Evolutionary conservation across 2,888 invertebrate genomes (phyloP).

Genomic region (Uloborus plumipes): DNA sequence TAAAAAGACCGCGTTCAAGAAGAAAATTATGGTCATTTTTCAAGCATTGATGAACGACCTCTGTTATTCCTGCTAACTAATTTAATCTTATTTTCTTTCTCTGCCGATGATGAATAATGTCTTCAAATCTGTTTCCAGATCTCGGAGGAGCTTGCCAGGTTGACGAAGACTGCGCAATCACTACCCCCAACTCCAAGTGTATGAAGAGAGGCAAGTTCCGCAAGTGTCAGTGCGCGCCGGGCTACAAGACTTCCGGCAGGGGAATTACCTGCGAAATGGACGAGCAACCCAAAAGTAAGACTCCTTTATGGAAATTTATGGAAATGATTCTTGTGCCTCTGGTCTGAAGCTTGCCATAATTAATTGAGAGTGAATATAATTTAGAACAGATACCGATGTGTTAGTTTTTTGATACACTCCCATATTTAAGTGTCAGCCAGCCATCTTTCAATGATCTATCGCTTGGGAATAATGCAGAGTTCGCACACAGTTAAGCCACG

Average conservation of each 20-base stretch:
- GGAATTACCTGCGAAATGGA: conserved; percentile 23
- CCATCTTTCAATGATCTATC: too few relatives aligned
- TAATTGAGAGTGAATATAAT: not conserved
- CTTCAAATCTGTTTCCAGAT: not conserved
- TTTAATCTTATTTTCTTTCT: not conserved
- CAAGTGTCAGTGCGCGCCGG: conserved; percentile 53
- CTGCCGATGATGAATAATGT: not conserved
- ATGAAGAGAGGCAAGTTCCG: not conserved
- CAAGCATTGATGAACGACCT: too few relatives aligned
- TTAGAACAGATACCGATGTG: too few relatives aligned
- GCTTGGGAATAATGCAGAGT: too few relatives aligned
- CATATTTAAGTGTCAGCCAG: too few relatives aligned
- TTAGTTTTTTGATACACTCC: too few relatives aligned
- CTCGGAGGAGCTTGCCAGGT: conserved; percentile 57
- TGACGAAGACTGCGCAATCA: conserved; percentile 58
- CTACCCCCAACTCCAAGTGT: conserved; percentile 59
- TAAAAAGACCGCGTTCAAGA: too few relatives aligned
- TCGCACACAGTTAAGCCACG: too few relatives aligned
- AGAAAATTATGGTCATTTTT: too few relatives aligned
- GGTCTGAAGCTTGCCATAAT: not conserved
- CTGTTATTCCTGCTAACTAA: too few relatives aligned
- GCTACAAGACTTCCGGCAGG: conserved; percentile 47
- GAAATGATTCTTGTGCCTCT: too few relatives aligned
- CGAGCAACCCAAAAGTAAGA: not conserved
- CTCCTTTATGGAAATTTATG: not conserved